These are phyloP conservation scores for Brachionus calyciflorus DNA, from an alignment of 1,140 invertebrate species.

Conservation along the genomic window DNA sequence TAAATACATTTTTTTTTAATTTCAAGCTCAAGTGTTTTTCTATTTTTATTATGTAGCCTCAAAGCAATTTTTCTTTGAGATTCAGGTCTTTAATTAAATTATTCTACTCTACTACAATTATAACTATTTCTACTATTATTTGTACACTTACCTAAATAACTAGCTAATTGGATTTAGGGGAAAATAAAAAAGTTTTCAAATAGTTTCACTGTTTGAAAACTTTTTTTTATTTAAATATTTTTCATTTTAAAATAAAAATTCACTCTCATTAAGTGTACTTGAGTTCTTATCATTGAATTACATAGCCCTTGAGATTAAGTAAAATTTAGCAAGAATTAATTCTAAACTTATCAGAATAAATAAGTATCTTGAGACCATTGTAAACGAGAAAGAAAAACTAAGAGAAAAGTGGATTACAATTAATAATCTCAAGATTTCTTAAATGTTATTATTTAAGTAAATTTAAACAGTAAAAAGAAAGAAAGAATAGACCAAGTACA, in stretches of 20 bases:
- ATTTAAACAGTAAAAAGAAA: too few species aligned
- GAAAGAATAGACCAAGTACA: too few species aligned
- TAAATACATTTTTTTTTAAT: too few species aligned
- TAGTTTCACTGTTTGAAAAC: too few species aligned
- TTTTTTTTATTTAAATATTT: too few species aligned
- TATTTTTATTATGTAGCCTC: not conserved
- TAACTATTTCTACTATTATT: too few species aligned
- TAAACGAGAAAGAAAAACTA: too few species aligned
- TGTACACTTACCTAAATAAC: not conserved
- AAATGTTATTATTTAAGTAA: too few species aligned
- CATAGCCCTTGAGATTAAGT: not conserved
- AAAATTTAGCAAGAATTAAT: not conserved
- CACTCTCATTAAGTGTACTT: too few species aligned
- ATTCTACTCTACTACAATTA: too few species aligned
- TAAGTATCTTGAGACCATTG: constrained; percentile 31
- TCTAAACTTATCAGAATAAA: constrained; percentile 25
- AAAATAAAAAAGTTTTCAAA: too few species aligned
- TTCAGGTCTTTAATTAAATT: constrained; percentile 13
- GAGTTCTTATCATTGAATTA: constrained; percentile 4
- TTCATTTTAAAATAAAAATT: too few species aligned
- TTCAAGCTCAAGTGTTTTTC: not conserved
- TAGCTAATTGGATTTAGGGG: not conserved
- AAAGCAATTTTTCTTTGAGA: constrained; percentile 15
- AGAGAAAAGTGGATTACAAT: not conserved
- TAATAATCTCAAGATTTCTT: constrained; percentile 21